Base-by-base conservation (phyloP, 2,797 vertebrate species). In the Cirrhinus mrigala region DNA sequence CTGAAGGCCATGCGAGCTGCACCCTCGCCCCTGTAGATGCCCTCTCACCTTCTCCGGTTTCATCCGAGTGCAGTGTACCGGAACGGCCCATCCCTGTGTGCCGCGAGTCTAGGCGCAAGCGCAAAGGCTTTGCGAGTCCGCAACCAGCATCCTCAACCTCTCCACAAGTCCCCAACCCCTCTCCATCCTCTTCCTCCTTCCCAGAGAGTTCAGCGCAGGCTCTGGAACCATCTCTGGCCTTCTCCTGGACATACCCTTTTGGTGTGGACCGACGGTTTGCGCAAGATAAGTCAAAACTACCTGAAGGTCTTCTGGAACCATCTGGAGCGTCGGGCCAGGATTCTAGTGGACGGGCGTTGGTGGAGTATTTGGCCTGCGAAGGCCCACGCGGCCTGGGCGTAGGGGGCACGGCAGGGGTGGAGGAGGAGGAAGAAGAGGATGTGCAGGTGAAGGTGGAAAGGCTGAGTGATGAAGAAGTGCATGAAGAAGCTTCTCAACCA, bases 181-280 rank as follows among this genome's bases (percentile, higher is more conserved):
- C 98, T 0, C 97, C 97, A 0, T 96, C 96, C 0, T 97, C 96
- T 10, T 97, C 96, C 0, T 92, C 98, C 62, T 60, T 98, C 95
- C 93, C 97, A 86, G 96, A 99, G 94, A 92, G 96, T 94, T 48
- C 96, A 91, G 93, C 97, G 1, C 98, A 97, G 90, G 95, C 97
- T 0, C 96, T 98, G 87, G 98, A 99, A 92, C 98, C 98, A 0
- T 99, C 98, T 37, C 92, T 99, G 92, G 96, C 98, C 83, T 99
- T 99, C 88, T 97, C 98, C 4, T 99, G 98, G 98, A 99, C 98
- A 81, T 99, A 99, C 85, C 98, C 98, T 3, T 99, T 99, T 5
- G 98, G 98, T 76, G 97, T 98, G 0, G 98, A 99, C 90, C 94
- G 98, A 22, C 92, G 98, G 73, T 97, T 98, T 88, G 97, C 98